Base-by-base conservation (phyloP, 2,113 vertebrate species). In the Phaetusa simplex region DNA sequence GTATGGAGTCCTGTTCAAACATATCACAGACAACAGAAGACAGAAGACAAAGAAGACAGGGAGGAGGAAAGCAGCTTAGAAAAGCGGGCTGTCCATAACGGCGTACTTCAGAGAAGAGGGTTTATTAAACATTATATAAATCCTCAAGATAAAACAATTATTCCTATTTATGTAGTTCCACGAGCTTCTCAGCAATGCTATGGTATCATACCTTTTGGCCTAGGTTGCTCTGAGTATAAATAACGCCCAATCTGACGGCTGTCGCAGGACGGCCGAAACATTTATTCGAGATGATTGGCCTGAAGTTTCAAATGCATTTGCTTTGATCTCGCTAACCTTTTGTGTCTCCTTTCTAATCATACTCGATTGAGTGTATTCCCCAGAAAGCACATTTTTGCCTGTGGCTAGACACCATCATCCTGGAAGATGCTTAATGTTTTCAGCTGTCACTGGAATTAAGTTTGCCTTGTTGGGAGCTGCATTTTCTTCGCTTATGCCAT, bases 1-100 rank as follows among this genome's bases (percentile, higher is more conserved):
- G 47, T 58, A 50, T 62, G 32, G 86, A 90, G 67, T 30, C 32
- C 78, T 95, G 79, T 90, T 94, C 71, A 96, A 95, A 96, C 29
- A 49, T 52, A 38, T 38, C 59, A 84, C 32, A 83, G 64, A 65
- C 58, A 92, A 43, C 61, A 90, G 82, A 93, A 86, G 90, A 79
- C 18, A 81, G 94, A 86, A 90, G 67, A 78, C 23, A 55, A 87
- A 89, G 95, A 16, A 84, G 83, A 72, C 8, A 50, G 21, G 50
- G 53, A 53, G 52, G 38, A 83, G 45, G 42, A 73, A 92, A 90
- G 50, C 38, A 94, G 86, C 19, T 58, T 20, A 70, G 82, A 50
- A 64, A 96, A 96, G 91, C 4, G 4, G 17, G 36, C 61, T 93
- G 20, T 36, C 36, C 23, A 7, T 61, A 69, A 77, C 7, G 71